Evolutionary conservation across 2,888 invertebrate species (phyloP), one percentile per base, ranked within the genome.

Genomic region (Scaptomyza caliginosa): DNA sequence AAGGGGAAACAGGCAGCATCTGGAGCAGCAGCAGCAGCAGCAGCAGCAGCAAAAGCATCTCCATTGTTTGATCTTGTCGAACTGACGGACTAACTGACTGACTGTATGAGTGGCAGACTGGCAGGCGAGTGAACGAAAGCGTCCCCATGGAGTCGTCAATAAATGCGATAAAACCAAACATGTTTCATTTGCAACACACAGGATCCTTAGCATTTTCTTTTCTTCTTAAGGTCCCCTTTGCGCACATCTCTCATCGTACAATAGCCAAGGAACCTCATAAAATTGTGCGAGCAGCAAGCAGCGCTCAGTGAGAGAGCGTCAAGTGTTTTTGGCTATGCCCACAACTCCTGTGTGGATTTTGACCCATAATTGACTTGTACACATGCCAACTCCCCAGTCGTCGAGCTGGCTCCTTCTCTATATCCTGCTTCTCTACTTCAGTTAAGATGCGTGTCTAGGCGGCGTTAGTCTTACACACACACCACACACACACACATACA

Each of bases 281-380:
- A 63, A 63, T 58, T 74, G 74, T 74, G 69, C 68, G 55, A 56
- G 72, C 45, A 34, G 49, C 51, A 40, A 32, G 32, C 13, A 26
- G 26, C 8, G 10, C 2, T 0, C 8, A 2, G 32, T 5, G 32
- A 2, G 16, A 13, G 34, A 34, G 39, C 71, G 62, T 67, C 67
- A 71, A 72, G 67, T 67, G 57, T 62, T 63, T 63, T 56, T 54
- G 58, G 13, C 13, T 23, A 8, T 39, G 59, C 59, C 67, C 67
- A 34, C 34, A 64, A 59, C 74, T 81, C 81, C 86, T 84, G 68
- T 82, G 79, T 74, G 82, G 69, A 79, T 86, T 86, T 85, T 85
- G 84, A 85, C 84, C 84, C 82, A 86, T 85, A 85, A 85, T 86
- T 85, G 84, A 85, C 86, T 84, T 86, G 83, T 84, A 86, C 86